Evolutionary conservation across 2,888 invertebrate genomes (phyloP), one percentile per base, ranked within the genome.

Genomic region (Melanchra persicariae): DNA sequence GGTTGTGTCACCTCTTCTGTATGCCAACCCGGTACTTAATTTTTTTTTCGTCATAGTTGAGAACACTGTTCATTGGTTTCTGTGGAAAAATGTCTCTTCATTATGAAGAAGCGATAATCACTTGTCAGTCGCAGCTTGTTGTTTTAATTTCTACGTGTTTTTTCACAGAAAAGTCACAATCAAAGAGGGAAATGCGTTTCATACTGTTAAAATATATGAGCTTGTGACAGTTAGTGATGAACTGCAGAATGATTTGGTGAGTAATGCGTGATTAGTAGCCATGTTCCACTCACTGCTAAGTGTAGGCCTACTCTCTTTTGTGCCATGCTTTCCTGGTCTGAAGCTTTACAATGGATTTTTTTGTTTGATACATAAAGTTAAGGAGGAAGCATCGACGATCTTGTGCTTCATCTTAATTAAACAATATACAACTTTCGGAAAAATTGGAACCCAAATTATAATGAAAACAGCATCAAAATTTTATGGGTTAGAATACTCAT

Each of bases 141-240:
- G 17, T 51, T 24, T 26, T 24, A n/a, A 47, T 49, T 17, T 2
- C 1, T 24, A 12, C 24, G 51, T 65, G 9, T 54, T 72, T 63
- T 45, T 82, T 87, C 79, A 12, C 87, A 94, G 94, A 71, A 91
- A 89, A 45, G 91, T 91, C 57, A 84, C 91, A 4, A 78, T 90
- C 2, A 87, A 90, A 26, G 90, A 91, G 64, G 91, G 85, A 0
- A 90, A 91, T 1, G 75, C 87, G 0, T 65, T 91, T 30, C 87
- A 88, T 8, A 84, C 86, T 40, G 86, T 91, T 52, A 91, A 84
- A 47, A 89, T 89, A 1, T 89, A 85, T 19, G 89, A 91, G 54
- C 74, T 93, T 12, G 74, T 87, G 0, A 77, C 89, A 5, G 88
- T 87, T 0, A 58, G 45, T 4, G 88, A 88, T 10, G 76, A 70